Percentiles rank a stretch among this genome's conserved stretches.
These are phyloP conservation scores for Drosophila cracens DNA, from an alignment of 2,888 invertebrate species.

Conservation along the genomic window DNA sequence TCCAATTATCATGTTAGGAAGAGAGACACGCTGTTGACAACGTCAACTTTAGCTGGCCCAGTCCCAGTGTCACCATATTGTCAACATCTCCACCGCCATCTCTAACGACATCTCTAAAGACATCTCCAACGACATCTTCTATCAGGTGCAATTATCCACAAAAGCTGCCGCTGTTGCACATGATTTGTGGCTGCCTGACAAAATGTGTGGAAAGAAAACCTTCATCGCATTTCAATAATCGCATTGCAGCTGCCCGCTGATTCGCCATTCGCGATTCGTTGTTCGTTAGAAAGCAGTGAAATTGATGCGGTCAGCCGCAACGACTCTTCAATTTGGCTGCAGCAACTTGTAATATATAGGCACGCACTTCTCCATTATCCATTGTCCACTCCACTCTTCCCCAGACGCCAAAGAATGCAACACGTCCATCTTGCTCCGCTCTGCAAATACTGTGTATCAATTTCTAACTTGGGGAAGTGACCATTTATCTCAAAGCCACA, in stretches of 20 bases:
- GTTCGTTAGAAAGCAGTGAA: slow-evolving; percentile 76
- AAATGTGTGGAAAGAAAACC: slow-evolving; percentile 61
- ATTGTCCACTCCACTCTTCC: slow-evolving; percentile 1
- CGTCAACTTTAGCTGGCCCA: slow-evolving; percentile 45
- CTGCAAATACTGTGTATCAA: slow-evolving; percentile 32
- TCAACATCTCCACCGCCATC: slow-evolving; percentile 9
- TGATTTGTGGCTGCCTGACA: slow-evolving; percentile 63
- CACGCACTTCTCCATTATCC: slow-evolving; percentile 35
- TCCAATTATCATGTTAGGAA: slow-evolving; percentile 78
- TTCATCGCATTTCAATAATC: slow-evolving; percentile 76
- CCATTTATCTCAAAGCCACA: neutral
- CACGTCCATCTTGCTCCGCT: neutral
- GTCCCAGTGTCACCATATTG: slow-evolving; percentile 60
- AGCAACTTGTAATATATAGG: slow-evolving; percentile 65
- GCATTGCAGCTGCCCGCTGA: slow-evolving; percentile 37
- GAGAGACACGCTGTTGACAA: slow-evolving; percentile 49
- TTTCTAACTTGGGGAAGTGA: neutral
- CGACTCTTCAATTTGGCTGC: slow-evolving; percentile 48
- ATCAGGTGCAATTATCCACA: slow-evolving; percentile 75
- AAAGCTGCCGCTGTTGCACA: slow-evolving; percentile 48
- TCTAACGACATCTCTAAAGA: neutral
- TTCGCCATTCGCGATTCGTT: neutral
- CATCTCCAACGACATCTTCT: slow-evolving; percentile 35
- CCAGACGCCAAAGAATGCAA: slow-evolving; percentile 25
- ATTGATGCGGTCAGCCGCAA: slow-evolving; percentile 58